Percentiles rank a stretch among this genome's conserved stretches.
Conservation (phyloP, 2,797 vertebrate species). For the Chiloscyllium punctatum region DNA sequence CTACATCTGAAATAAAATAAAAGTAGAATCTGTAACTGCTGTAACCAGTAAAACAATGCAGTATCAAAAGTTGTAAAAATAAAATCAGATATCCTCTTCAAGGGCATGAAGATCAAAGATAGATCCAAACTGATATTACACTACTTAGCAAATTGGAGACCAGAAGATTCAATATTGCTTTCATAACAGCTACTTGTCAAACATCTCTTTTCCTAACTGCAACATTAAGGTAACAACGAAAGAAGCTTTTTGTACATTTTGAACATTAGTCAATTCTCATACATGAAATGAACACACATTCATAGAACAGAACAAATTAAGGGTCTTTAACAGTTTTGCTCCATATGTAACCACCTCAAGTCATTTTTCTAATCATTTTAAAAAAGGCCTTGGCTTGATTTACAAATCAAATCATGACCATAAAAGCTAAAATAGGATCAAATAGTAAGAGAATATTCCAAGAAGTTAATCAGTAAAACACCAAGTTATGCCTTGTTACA, state of each 20-base stretch:
- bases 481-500: neutral
- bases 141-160: neutral
- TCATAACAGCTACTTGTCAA: neutral
- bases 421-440: neutral
- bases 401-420: neutral
- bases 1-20: constrained; percentile 72
- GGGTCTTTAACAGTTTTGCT: neutral
- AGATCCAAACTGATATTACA: neutral
- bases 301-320: neutral
- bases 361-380: neutral
- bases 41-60: neutral
- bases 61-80: neutral
- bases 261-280: neutral
- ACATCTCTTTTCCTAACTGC: neutral
- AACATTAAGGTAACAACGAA: neutral
- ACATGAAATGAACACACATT: neutral
- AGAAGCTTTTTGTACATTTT: neutral
- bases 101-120: neutral
- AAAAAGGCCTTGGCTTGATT: neutral
- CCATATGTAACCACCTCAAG: neutral
- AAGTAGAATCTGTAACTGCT: neutral
- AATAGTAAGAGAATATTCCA: neutral
- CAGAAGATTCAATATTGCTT: neutral
- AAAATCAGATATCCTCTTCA: neutral
- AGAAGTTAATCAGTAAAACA: neutral